Evolutionary conservation across 2,797 vertebrate species (phyloP).

Genomic region (Menidia menidia): DNA sequence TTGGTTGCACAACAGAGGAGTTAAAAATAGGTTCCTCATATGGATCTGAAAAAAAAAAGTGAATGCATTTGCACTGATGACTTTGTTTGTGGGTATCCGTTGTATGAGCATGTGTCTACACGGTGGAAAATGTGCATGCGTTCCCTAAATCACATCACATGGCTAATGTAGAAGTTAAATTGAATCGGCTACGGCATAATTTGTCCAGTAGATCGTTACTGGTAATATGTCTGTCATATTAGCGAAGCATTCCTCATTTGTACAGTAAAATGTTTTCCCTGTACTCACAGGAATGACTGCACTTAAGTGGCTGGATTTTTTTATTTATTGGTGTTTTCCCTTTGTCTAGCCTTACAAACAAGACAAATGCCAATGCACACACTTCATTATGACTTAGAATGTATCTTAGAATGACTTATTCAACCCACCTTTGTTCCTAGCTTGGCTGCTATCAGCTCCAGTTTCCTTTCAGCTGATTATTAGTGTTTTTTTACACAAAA

Average conservation of each 20-base stretch:
- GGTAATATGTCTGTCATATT: constrained; percentile 80
- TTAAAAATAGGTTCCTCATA: background rate
- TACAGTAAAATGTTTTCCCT: constrained; percentile 68
- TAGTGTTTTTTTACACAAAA: too few relatives aligned
- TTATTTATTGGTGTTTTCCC: constrained; percentile 51
- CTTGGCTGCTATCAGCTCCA: too few relatives aligned
- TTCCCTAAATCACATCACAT: constrained; percentile 75
- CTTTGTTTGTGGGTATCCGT: constrained; percentile 6
- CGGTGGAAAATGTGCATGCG: constrained; percentile 50
- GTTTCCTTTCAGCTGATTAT: too few relatives aligned
- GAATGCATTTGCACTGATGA: constrained; percentile 30
- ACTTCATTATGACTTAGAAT: constrained; percentile 39
- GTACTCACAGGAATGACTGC: constrained; percentile 47
- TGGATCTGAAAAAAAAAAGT: constrained; percentile 34
- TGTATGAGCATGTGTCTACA: constrained; percentile 11
- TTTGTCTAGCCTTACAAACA: constrained; percentile 48
- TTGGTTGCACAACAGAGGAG: background rate
- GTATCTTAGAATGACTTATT: background rate
- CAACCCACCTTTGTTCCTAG: too few relatives aligned
- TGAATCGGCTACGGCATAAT: constrained; percentile 80
- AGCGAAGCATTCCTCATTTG: constrained; percentile 76
- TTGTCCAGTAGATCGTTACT: constrained; percentile 75
- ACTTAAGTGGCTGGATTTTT: constrained; percentile 56
- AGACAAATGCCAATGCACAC: constrained; percentile 40
- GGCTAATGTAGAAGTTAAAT: constrained; percentile 82